Evolutionary conservation across 1,140 invertebrate genomes (phyloP), one percentile per base, ranked within the genome.

Genomic region (Drosophila nikananu): DNA sequence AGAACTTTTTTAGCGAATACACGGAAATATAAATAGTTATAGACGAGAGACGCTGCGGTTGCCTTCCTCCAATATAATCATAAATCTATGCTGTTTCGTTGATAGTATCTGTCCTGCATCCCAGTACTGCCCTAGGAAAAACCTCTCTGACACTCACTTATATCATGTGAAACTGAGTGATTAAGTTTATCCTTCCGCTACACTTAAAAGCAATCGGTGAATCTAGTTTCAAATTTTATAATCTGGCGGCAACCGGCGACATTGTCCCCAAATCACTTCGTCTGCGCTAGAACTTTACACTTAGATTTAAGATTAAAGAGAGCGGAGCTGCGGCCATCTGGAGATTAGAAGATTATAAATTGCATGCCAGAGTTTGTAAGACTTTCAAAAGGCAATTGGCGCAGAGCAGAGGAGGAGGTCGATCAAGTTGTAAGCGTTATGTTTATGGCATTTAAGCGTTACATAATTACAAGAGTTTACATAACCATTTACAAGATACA

Each of bases 381-480:
- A 86, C 79, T 87, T 82, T 86, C 80, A 64, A 41, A n/a, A 68
- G 67, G 62, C 64, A 67, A 54, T 78, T 37, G 57, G 55, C 0
- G 54, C 32, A 2, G 49, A 32, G 37, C 35, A 32, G 39, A 1
- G 46, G n/a, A n/a, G 15, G 61, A 54, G 66, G 48, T n/a, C 41
- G 48, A 57, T 73, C 39, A 77, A 78, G 55, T 78, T 82, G 70
- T 65, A 65, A 64, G 75, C 80, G 49, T 75, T 68, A 74, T 58
- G 68, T 79, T 82, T 83, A 64, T 67, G 80, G 58, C 80, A 83
- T 67, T 75, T 62, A 81, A 59, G 74, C 63, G 71, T 74, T 75
- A 57, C 46, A 81, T 75, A 80, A 77, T 76, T 76, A 59, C 62
- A 86, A 86, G 63, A 49, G 74, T 86, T 86, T 81, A 72, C 83